Conservation (phyloP, 1,140 invertebrate genomes). For the Eriocheir sinensis region DNA sequence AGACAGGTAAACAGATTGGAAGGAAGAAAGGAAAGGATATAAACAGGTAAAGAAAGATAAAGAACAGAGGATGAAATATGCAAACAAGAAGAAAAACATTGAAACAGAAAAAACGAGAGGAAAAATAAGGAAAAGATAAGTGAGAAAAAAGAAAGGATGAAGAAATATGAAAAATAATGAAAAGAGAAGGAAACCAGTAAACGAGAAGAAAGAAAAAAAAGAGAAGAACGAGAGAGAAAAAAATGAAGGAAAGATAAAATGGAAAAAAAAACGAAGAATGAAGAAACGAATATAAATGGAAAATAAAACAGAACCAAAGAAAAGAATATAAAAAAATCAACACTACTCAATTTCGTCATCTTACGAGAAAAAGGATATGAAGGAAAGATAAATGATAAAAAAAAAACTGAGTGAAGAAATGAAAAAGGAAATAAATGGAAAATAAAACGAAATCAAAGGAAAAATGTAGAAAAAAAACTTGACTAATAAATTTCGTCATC, state of each 20-base stretch:
- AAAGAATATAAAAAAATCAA: no score
- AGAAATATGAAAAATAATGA: not conserved
- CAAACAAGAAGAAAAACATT: not conserved
- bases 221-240: not conserved
- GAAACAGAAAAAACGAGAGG: not conserved
- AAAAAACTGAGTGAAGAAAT: not conserved
- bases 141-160: not conserved
- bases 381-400: not conserved
- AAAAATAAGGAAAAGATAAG: not conserved
- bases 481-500: no score
- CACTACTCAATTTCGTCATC: no score
- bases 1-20: not conserved
- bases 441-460: not conserved
- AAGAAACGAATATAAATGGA: no score
- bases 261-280: not conserved
- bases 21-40: not conserved
- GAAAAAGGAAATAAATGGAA: not conserved
- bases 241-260: not conserved
- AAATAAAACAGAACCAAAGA: no score
- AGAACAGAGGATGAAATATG: not conserved
- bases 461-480: not conserved
- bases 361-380: no score
- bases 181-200: not conserved
- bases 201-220: not conserved
- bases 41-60: not conserved